phyloP scores from a whole-genome alignment of 37 sponge, comb jelly and placozoan genomes.

The Haliclona indistincta region DNA sequence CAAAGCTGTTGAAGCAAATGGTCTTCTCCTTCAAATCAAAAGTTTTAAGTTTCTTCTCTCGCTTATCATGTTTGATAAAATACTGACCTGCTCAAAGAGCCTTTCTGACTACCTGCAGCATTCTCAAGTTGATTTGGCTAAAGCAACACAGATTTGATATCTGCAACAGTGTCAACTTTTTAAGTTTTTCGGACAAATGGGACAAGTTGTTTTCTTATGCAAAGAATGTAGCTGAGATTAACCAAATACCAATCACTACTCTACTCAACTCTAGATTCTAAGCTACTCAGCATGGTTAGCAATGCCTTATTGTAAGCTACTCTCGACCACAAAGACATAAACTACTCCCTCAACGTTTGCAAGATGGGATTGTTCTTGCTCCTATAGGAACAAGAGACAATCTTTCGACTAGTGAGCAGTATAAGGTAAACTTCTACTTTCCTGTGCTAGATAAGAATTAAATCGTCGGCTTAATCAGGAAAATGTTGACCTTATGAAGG shows the following conservation, averaged over 20 bases:
- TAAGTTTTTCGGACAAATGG: slow-evolving; percentile 29
- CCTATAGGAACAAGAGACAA: slow-evolving; percentile 21
- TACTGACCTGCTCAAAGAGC: slow-evolving; percentile 25
- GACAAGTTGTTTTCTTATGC: slow-evolving; percentile 21
- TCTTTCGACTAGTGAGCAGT: slow-evolving; percentile 25
- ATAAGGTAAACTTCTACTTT: slow-evolving; percentile 18
- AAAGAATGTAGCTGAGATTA: slow-evolving; percentile 14
- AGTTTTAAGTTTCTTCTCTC: slow-evolving; percentile 10
- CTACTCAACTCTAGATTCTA: too few relatives aligned
- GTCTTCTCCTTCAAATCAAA: slow-evolving; percentile 25
- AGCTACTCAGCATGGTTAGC: too few relatives aligned
- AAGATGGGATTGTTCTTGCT: slow-evolving; percentile 10
- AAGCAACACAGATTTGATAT: slow-evolving; percentile 26
- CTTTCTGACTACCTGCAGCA: slow-evolving; percentile 39
- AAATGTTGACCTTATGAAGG: slow-evolving; percentile 37
- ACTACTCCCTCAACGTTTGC: slow-evolving; percentile 9
- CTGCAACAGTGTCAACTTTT: slow-evolving; percentile 11
- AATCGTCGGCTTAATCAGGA: slow-evolving; percentile 14
- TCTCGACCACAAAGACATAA: slow-evolving; percentile 15
- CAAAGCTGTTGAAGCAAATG: slow-evolving; percentile 45
- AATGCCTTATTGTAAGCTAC: too few relatives aligned
- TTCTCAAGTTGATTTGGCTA: slow-evolving; percentile 11
- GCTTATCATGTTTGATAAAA: slow-evolving; percentile 30
- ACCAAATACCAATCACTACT: slow-evolving; percentile 5
- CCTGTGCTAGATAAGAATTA: slow-evolving; percentile 27